Evolutionary conservation across 2,888 invertebrate species (phyloP).

Genomic region (Lissonota sp.): DNA sequence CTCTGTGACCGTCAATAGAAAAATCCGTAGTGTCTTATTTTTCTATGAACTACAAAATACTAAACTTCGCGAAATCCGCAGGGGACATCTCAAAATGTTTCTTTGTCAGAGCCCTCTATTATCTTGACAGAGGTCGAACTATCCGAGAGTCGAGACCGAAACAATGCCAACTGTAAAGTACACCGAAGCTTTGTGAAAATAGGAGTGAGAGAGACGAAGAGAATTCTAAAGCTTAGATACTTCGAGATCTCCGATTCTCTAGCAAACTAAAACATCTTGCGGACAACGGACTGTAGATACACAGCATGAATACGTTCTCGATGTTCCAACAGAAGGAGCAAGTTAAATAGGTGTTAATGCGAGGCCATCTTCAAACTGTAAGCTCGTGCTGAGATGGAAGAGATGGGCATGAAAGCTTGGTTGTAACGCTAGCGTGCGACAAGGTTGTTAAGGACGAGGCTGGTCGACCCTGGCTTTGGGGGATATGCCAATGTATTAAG

Average conservation of each 20-base stretch:
- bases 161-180: constrained; percentile 43
- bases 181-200: neutral
- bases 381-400: constrained; percentile 44
- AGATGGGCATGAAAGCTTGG: constrained; percentile 48
- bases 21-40: too few species aligned
- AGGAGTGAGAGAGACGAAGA: constrained; percentile 4
- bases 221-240: constrained; percentile 1
- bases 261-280: constrained; percentile 5
- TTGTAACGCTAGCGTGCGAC: constrained; percentile 72
- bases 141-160: constrained; percentile 3
- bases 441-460: constrained; percentile 79
- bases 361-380: constrained; percentile 68
- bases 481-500: constrained; percentile 81
- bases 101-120: constrained; percentile 30
- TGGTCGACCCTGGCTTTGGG: constrained; percentile 66
- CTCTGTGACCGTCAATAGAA: too few species aligned
- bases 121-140: constrained; percentile 32
- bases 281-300: neutral
- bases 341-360: constrained; percentile 82
- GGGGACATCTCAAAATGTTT: too few species aligned
- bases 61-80: too few species aligned
- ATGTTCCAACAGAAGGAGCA: constrained; percentile 44
- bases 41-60: too few species aligned
- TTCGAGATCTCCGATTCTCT: constrained; percentile 33
- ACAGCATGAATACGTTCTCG: constrained; percentile 28